Conservation (phyloP, 2,888 invertebrate species). For the Poecilobothrus nobilitatus region DNA sequence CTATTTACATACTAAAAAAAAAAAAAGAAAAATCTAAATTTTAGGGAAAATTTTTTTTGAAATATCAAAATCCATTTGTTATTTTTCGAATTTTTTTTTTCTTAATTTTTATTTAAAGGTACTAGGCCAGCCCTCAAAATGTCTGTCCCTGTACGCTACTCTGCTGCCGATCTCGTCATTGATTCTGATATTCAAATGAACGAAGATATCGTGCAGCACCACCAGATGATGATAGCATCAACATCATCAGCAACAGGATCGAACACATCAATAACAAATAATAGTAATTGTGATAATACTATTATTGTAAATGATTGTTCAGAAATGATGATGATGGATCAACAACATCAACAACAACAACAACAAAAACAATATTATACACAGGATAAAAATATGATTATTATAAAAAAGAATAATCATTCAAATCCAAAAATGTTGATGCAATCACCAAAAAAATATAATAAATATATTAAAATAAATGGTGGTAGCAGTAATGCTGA, state of each 20-base stretch:
- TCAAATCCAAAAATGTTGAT: constrained; percentile 32
- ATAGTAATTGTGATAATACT: constrained; percentile 13
- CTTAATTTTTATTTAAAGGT: constrained; percentile 29
- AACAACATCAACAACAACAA: constrained; percentile 22
- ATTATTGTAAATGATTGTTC: background rate
- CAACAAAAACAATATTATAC: constrained; percentile 23
- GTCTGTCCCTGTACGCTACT: constrained; percentile 46
- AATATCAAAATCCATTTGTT: background rate
- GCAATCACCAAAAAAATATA: constrained; percentile 20
- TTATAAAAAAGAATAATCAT: constrained; percentile 25
- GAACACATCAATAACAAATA: constrained; percentile 22
- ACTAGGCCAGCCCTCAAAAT: constrained; percentile 48
- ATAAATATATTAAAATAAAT: constrained; percentile 16
- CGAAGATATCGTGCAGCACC: constrained; percentile 40
- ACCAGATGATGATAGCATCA: constrained; percentile 32
- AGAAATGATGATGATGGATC: background rate
- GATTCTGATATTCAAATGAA: constrained; percentile 41
- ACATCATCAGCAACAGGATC: constrained; percentile 21
- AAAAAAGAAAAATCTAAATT: background rate
- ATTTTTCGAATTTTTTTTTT: background rate
- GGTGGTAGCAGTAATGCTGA: constrained; percentile 33
- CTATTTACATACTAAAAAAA: background rate
- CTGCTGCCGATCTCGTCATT: constrained; percentile 44
- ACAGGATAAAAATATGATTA: constrained; percentile 18
- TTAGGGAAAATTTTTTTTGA: background rate